These are phyloP conservation scores for Drosophila niveifrons DNA, from an alignment of 2,888 invertebrate species.

Conservation along the genomic window DNA sequence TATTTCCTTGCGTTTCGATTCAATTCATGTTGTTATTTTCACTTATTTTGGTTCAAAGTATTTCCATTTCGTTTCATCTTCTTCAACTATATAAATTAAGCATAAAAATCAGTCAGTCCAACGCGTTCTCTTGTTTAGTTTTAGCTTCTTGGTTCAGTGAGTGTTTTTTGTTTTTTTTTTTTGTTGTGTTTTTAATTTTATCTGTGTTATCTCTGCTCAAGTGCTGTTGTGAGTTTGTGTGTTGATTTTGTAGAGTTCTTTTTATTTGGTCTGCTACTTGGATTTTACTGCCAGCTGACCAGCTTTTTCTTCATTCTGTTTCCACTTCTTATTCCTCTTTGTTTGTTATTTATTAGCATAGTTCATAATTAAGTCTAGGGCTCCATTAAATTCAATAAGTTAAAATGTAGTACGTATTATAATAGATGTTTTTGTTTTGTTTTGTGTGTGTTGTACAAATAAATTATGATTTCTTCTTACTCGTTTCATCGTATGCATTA, in stretches of 20 bases:
- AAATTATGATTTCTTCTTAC: slow-evolving; percentile 36
- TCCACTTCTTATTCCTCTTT: slow-evolving; percentile 5
- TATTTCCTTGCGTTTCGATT: slow-evolving; percentile 25
- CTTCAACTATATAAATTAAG: slow-evolving; percentile 52
- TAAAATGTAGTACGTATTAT: slow-evolving; percentile 71
- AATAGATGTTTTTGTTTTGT: slow-evolving; percentile 44
- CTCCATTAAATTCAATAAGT: slow-evolving; percentile 67
- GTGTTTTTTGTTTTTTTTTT: slow-evolving; percentile 7
- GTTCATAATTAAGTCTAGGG: slow-evolving; percentile 55
- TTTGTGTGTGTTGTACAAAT: slow-evolving; percentile 61
- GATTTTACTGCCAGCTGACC: slow-evolving; percentile 16
- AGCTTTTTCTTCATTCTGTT: slow-evolving; percentile 24
- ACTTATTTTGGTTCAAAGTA: slow-evolving; percentile 36
- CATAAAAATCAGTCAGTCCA: slow-evolving; percentile 80
- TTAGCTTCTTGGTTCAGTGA: slow-evolving; percentile 50
- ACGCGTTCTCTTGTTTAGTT: slow-evolving; percentile 59
- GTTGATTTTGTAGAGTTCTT: slow-evolving; percentile 28
- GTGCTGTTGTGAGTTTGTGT: slow-evolving; percentile 15
- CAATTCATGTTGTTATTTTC: slow-evolving; percentile 40
- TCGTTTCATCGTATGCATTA: slow-evolving; percentile 21
- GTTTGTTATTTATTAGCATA: slow-evolving; percentile 47
- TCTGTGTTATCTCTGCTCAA: slow-evolving; percentile 12
- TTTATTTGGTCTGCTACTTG: slow-evolving; percentile 20
- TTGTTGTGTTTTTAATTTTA: slow-evolving; percentile 1
- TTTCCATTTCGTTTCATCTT: slow-evolving; percentile 17